Evolutionary conservation across 2,888 invertebrate species (phyloP).

Genomic region (Pecten maximus): DNA sequence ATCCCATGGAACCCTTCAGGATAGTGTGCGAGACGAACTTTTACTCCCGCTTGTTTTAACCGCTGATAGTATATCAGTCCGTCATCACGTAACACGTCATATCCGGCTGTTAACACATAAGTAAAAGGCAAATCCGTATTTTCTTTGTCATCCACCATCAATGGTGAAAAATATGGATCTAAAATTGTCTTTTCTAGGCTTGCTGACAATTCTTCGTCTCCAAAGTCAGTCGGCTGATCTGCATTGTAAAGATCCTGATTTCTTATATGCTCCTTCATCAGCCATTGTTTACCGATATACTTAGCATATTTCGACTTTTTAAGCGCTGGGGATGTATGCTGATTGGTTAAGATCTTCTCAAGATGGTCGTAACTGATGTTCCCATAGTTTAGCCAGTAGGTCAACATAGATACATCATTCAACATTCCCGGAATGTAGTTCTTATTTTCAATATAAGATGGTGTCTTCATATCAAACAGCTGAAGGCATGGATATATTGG

Average conservation of each 20-base stretch:
- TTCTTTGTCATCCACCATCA: slow-evolving; percentile 76
- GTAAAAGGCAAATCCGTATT: slow-evolving; percentile 76
- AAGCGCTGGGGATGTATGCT: slow-evolving; percentile 67
- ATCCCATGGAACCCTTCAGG: slow-evolving; percentile 73
- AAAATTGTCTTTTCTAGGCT: slow-evolving; percentile 63
- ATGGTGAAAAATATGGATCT: slow-evolving; percentile 77
- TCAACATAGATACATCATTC: slow-evolving; percentile 67
- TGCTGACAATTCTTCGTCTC: slow-evolving; percentile 63
- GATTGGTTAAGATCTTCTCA: slow-evolving; percentile 63
- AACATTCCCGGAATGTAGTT: slow-evolving; percentile 68
- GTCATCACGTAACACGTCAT: slow-evolving; percentile 82
- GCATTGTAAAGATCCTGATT: slow-evolving; percentile 61
- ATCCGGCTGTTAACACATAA: slow-evolving; percentile 80
- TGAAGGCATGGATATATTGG: slow-evolving; percentile 81
- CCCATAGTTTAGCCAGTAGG: slow-evolving; percentile 71
- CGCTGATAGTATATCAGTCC: slow-evolving; percentile 80
- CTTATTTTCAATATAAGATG: slow-evolving; percentile 73
- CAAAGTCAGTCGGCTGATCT: slow-evolving; percentile 64
- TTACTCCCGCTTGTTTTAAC: slow-evolving; percentile 74
- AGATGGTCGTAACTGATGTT: slow-evolving; percentile 68
- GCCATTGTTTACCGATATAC: slow-evolving; percentile 64
- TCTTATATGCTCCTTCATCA: slow-evolving; percentile 67
- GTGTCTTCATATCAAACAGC: slow-evolving; percentile 78
- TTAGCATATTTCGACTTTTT: slow-evolving; percentile 69
- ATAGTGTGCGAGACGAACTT: slow-evolving; percentile 71